Evolutionary conservation across 2,888 invertebrate genomes (phyloP).

Genomic region (Empis stercorea): DNA sequence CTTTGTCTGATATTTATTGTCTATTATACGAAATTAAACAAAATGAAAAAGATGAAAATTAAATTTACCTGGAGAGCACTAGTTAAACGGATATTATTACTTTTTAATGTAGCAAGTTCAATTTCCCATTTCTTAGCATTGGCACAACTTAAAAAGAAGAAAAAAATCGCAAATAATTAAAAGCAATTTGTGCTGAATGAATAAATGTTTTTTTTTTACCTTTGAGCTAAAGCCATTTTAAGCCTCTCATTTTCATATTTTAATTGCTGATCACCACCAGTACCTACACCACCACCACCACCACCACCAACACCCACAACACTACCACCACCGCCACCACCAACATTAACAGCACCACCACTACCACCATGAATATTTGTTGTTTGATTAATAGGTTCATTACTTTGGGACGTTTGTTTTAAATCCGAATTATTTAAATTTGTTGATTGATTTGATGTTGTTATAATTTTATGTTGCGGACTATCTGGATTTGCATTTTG

Average conservation of each 20-base stretch:
- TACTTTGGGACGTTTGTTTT: slow-evolving; percentile 19
- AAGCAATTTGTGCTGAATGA: neutral
- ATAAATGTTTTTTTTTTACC: slow-evolving; percentile 42
- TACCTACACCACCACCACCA: slow-evolving; percentile 20
- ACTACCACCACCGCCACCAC: slow-evolving; percentile 22
- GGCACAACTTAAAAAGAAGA: slow-evolving; percentile 58
- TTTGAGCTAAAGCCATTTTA: slow-evolving; percentile 89
- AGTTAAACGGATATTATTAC: slow-evolving; percentile 88
- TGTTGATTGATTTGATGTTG: slow-evolving; percentile 3
- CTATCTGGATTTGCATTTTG: slow-evolving; percentile 41
- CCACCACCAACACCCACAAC: slow-evolving; percentile 23
- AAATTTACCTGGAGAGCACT: slow-evolving; percentile 65
- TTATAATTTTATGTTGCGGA: slow-evolving; percentile 34
- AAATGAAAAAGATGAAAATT: neutral
- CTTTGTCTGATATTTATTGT: too few species aligned
- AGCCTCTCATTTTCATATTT: slow-evolving; percentile 95
- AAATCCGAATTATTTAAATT: slow-evolving; percentile 15
- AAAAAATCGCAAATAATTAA: neutral
- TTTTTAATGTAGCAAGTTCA: slow-evolving; percentile 88
- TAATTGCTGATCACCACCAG: slow-evolving; percentile 58
- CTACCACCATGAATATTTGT: slow-evolving; percentile 18
- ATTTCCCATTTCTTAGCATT: slow-evolving; percentile 99
- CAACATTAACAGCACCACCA: slow-evolving; percentile 24
- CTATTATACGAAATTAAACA: neutral
- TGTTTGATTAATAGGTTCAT: slow-evolving; percentile 26